Percentiles rank a stretch among this genome's conserved stretches.
Conservation (phyloP, 2,113 vertebrate species). For the Cephalopholis sonnerati region DNA sequence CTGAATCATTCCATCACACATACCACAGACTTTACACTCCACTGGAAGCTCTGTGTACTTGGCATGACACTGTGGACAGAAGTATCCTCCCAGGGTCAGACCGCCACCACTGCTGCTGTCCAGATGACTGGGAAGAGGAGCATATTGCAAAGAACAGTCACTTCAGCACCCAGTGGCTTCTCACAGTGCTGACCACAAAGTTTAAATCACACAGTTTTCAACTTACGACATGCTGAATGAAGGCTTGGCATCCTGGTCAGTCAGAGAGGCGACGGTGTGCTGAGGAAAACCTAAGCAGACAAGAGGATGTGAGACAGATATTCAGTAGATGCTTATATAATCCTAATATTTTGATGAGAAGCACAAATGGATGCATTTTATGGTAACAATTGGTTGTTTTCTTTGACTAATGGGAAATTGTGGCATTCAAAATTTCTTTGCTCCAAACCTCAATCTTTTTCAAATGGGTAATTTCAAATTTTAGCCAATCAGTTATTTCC, state of each 20-base stretch:
- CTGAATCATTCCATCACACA: constrained; percentile 47
- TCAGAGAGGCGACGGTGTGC: constrained; percentile 87
- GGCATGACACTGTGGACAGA: constrained; percentile 95
- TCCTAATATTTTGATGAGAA: background rate
- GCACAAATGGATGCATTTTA: background rate
- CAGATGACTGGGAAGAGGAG: constrained; percentile 85
- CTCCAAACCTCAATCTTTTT: too few relatives aligned
- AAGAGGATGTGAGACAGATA: background rate
- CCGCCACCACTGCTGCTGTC: constrained; percentile 87
- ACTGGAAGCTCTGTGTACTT: constrained; percentile 97
- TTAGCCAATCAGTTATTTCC: background rate
- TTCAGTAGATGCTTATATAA: background rate
- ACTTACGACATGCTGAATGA: constrained; percentile 99
- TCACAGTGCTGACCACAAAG: background rate
- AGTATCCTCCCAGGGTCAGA: constrained; percentile 94
- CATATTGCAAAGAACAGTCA: background rate
- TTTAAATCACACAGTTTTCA: background rate
- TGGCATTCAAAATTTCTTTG: background rate
- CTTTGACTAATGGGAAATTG: background rate
- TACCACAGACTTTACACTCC: constrained; percentile 98
- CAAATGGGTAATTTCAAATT: too few relatives aligned
- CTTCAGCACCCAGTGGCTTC: background rate
- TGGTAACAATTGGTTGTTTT: background rate
- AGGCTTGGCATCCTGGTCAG: constrained; percentile 93
- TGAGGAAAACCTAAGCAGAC: constrained; percentile 93